A percentile compares a stretch with the other conserved stretches of the same genome.
Evolutionary conservation across 1,140 invertebrate species (phyloP).

Genomic region (Pissodes strobi): DNA sequence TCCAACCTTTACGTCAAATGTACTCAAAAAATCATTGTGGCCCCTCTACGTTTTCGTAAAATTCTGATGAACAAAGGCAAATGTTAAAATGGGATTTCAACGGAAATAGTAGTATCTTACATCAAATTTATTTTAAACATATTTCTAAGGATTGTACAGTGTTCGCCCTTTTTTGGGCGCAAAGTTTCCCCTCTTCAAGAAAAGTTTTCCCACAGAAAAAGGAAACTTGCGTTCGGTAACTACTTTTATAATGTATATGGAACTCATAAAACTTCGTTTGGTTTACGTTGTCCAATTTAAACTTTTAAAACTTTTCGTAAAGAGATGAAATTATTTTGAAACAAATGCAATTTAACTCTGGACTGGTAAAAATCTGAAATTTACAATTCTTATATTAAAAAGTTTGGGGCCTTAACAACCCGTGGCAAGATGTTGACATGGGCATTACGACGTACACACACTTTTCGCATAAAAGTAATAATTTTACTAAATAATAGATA

Average conservation of each 20-base stretch:
- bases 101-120: slow-evolving; percentile 6
- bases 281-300: slow-evolving; percentile 49
- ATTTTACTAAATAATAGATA: too few species aligned
- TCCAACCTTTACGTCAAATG: too few species aligned
- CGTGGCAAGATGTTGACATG: too few species aligned
- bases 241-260: slow-evolving; percentile 51
- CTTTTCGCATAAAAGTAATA: too few species aligned
- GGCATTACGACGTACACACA: too few species aligned
- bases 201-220: slow-evolving; percentile 26
- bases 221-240: slow-evolving; percentile 41
- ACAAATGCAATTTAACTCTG: slow-evolving; percentile 48
- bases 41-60: too few species aligned
- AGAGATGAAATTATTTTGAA: slow-evolving; percentile 50
- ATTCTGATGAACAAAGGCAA: too few species aligned
- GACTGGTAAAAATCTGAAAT: slow-evolving; percentile 28
- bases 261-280: slow-evolving; percentile 50
- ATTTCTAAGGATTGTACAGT: slow-evolving; percentile 20
- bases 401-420: background rate
- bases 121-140: slow-evolving; percentile 25
- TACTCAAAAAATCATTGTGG: too few species aligned
- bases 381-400: slow-evolving; percentile 37
- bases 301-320: slow-evolving; percentile 35
- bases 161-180: slow-evolving; percentile 4
- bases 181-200: background rate
- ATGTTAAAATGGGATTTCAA: too few species aligned